A percentile compares a stretch with the other conserved stretches of the same genome.
Conservation (phyloP, 2,797 vertebrate species). For the Gymnoscopelus braueri region DNA sequence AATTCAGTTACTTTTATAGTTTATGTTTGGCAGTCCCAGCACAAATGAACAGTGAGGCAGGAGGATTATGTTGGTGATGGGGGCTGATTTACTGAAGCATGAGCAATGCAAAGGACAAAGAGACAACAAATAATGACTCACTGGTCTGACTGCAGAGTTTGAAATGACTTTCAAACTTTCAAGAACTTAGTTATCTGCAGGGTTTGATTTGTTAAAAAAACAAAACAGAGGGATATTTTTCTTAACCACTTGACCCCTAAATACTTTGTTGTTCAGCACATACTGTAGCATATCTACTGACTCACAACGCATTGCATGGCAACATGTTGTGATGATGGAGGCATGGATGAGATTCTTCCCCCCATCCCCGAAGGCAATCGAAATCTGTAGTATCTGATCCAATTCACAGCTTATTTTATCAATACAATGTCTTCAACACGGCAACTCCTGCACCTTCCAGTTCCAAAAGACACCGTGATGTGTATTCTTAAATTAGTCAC, state of each 20-base stretch:
- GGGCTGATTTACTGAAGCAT: conserved; percentile 10
- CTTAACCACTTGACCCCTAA: too few species aligned
- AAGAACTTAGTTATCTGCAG: background rate
- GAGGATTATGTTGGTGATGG: conserved; percentile 23
- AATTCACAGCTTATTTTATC: background rate
- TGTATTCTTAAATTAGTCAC: too few species aligned
- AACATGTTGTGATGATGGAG: too few species aligned
- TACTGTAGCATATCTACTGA: too few species aligned
- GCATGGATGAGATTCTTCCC: too few species aligned
- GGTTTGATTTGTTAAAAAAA: too few species aligned
- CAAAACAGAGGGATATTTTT: too few species aligned
- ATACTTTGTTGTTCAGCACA: too few species aligned
- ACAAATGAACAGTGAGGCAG: conserved; percentile 35
- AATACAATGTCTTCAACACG: background rate
- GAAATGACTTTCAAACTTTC: background rate
- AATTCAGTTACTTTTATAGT: conserved; percentile 22
- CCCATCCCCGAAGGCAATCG: too few species aligned
- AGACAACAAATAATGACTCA: background rate
- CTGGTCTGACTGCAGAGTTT: background rate
- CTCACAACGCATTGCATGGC: too few species aligned
- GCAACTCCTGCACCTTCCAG: background rate
- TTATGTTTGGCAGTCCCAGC: conserved; percentile 27
- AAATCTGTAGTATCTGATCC: background rate
- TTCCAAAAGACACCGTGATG: too few species aligned
- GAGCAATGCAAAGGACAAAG: conserved; percentile 6